Conservation (phyloP, 2,888 invertebrate species). For the Harpalus rufipes region DNA sequence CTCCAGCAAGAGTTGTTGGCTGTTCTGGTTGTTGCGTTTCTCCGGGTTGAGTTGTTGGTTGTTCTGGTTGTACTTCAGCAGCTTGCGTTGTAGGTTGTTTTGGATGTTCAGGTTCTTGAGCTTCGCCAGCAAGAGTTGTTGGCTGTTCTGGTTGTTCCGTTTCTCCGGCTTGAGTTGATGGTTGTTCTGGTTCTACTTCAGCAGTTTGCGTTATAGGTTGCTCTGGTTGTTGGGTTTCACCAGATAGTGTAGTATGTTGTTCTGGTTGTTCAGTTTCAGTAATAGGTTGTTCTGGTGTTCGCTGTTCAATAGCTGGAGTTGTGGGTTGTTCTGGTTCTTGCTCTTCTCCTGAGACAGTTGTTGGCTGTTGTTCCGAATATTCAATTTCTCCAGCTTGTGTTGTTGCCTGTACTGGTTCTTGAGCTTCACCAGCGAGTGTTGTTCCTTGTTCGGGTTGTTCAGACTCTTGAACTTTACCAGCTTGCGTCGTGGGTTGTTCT, state of each 20-base stretch:
- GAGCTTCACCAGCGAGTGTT: conserved; percentile 58
- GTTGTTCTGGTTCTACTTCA: conserved; percentile 7
- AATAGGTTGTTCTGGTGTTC: conserved; percentile 16
- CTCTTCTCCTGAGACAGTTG: conserved; percentile 51
- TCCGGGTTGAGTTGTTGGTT: background rate
- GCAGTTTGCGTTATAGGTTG: background rate
- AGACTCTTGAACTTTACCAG: conserved; percentile 58
- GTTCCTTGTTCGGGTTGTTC: conserved; percentile 51
- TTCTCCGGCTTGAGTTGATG: conserved; percentile 21
- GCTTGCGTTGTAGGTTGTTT: conserved; percentile 57
- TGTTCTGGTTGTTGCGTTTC: background rate
- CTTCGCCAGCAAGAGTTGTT: no score
- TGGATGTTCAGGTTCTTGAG: conserved; percentile 61
- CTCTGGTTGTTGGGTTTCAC: background rate
- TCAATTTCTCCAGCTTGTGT: conserved; percentile 43
- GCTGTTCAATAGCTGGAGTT: conserved; percentile 17
- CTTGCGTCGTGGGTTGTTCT: conserved; percentile 48
- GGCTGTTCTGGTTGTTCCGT: conserved; percentile 55
- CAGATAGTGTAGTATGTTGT: conserved; percentile 57
- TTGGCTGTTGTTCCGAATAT: conserved; percentile 67
- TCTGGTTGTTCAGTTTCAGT: conserved; percentile 57
- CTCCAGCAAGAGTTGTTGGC: conserved; percentile 2
- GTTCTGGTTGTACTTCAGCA: background rate
- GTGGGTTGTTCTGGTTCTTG: conserved; percentile 11
- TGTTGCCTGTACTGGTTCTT: conserved; percentile 49